Evolutionary conservation across 2,797 vertebrate genomes (phyloP), one percentile per base, ranked within the genome.

Genomic region (Chloroceryle amazona): DNA sequence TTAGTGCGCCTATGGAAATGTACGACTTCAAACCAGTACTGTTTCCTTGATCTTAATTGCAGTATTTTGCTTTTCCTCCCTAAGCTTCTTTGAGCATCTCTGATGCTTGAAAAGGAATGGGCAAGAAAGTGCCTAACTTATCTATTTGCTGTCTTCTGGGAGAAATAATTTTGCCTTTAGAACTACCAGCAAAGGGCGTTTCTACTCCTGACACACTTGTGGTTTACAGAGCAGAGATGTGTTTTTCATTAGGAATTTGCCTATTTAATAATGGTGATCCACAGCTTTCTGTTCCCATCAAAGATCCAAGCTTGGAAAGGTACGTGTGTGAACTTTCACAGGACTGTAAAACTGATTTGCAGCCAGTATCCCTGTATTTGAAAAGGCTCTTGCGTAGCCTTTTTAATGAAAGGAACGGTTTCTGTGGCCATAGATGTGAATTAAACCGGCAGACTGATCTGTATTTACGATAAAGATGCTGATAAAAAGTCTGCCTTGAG

Each of bases 401-500:
- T 82, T 83, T 54, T 87, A 95, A 90, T 84, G 83, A 72, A 93
- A 92, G 81, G 70, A 75, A 52, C 86, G 52, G 42, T 70, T 93
- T 81, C 83, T 90, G 75, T 78, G 75, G 78, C 72, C 78, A 63
- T 52, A 92, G 51, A 79, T 87, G 55, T 60, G 95, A 93, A 74
- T 89, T 92, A 74, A 91, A 91, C 92, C 70, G 65, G 87, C 96
- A 93, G 60, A 49, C 51, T 80, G 90, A 89, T 95, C 86, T 47
- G 22, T 94, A 73, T 83, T 89, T 87, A 85, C 91, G 91, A 87
- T 94, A 89, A 96, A 95, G 79, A 88, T 82, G 35, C 67, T 91
- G 83, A 76, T 93, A 90, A 94, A 95, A 94, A 85, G 75, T 87
- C 90, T 67, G 84, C 84, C 93, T 87, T 92, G 70, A 94, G 88